Conservation (phyloP, 37 sponge, comb jelly and placozoan genomes). For the Corticium candelabrum region DNA sequence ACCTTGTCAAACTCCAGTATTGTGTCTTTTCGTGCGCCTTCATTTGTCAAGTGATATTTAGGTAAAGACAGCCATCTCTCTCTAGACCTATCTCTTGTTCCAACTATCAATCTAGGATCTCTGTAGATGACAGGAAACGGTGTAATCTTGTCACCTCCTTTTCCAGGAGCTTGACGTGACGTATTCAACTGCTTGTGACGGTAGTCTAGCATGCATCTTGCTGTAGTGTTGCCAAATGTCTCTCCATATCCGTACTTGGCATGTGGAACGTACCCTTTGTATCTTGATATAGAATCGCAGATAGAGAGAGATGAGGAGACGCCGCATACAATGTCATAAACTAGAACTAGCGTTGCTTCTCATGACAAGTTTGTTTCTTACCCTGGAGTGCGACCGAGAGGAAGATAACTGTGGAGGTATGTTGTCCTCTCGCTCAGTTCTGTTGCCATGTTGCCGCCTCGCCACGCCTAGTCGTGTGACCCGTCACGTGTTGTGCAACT, state of each 20-base stretch:
- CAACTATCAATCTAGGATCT: conserved; percentile 15
- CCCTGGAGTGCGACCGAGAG: background rate
- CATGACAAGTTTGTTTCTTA: background rate
- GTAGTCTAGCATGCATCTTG: conserved; percentile 18
- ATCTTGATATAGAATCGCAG: background rate
- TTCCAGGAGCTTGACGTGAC: background rate
- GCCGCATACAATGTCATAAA: too few relatives aligned
- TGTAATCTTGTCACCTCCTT: conserved; percentile 7
- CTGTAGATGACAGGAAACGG: conserved; percentile 21
- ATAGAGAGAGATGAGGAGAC: background rate
- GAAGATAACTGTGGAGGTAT: background rate
- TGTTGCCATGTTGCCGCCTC: background rate
- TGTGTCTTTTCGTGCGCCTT: background rate
- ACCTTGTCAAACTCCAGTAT: background rate
- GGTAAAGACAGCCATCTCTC: conserved; percentile 14
- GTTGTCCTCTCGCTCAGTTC: background rate
- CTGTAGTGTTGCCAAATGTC: conserved; percentile 22
- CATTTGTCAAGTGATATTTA: conserved; percentile 10
- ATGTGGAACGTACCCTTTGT: conserved; percentile 16
- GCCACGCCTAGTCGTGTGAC: too few relatives aligned
- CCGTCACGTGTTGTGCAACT: too few relatives aligned
- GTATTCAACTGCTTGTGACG: conserved; percentile 11
- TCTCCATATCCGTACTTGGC: conserved; percentile 19
- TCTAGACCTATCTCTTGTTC: conserved; percentile 21
- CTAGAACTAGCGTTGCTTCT: background rate